Percentiles rank a stretch among this genome's conserved stretches.
phyloP scores from a whole-genome alignment of 2,797 vertebrate species.

The Vireo griseus region DNA sequence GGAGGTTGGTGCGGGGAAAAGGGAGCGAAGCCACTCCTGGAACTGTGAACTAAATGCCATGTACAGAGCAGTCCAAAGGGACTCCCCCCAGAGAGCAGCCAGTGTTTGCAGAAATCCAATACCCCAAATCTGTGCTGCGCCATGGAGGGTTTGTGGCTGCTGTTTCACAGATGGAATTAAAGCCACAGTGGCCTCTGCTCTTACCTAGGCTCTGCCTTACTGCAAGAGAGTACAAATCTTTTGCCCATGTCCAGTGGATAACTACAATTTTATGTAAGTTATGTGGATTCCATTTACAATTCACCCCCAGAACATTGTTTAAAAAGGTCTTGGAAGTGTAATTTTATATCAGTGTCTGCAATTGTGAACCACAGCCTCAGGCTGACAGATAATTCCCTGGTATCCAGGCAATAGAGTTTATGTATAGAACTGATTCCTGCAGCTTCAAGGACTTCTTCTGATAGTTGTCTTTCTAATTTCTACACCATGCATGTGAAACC shows the following conservation, averaged over 20 bases:
- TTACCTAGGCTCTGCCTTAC: background rate
- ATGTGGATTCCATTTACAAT: constrained; percentile 4
- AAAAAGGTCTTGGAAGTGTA: constrained; percentile 27
- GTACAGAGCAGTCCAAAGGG: background rate
- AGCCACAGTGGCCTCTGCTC: background rate
- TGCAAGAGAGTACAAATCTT: background rate
- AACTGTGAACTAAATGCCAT: background rate
- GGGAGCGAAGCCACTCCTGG: background rate
- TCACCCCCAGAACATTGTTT: constrained; percentile 13
- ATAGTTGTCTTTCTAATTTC: background rate
- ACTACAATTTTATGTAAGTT: background rate
- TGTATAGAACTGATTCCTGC: constrained; percentile 20
- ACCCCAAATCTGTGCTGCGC: background rate
- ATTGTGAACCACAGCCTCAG: constrained; percentile 8
- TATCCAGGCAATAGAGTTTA: constrained; percentile 38
- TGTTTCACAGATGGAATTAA: background rate
- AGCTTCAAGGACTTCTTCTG: constrained; percentile 9
- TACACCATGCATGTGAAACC: background rate
- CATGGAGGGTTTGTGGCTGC: background rate
- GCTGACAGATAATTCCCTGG: constrained; percentile 38
- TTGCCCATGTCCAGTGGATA: background rate
- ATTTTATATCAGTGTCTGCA: constrained; percentile 1
- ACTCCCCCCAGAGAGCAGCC: background rate
- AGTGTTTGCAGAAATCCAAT: background rate
- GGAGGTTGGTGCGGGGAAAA: background rate